A percentile compares a stretch with the other conserved stretches of the same genome.
Conservation (phyloP, 1,140 invertebrate species). For the Drosophila ananassae region DNA sequence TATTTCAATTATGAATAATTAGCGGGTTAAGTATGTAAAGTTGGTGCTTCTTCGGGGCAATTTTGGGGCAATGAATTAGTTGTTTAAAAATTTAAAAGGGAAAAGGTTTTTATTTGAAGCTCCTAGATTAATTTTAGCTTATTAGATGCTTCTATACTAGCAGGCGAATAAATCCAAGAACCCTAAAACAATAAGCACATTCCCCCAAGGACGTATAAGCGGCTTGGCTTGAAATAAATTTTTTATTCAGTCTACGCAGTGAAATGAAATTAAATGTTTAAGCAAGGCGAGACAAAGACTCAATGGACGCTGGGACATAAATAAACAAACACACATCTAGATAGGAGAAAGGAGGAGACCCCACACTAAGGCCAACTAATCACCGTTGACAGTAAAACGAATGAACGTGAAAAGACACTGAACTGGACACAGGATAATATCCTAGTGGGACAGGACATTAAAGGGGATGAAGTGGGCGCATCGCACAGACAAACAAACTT, state of each 20-base stretch:
- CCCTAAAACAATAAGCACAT: constrained; percentile 52
- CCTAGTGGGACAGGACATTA: constrained; percentile 35
- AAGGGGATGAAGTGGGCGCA: constrained; percentile 4
- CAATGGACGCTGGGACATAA: constrained; percentile 8
- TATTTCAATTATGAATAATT: constrained; percentile 70
- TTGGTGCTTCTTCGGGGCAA: constrained; percentile 2
- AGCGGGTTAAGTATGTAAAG: constrained; percentile 26
- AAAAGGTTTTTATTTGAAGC: background rate
- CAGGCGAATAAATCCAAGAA: background rate
- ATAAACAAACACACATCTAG: constrained; percentile 9
- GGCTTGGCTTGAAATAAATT: constrained; percentile 68
- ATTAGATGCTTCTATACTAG: background rate
- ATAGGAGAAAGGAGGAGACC: background rate
- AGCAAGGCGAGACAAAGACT: constrained; percentile 18
- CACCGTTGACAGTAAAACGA: constrained; percentile 64
- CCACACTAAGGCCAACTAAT: constrained; percentile 70
- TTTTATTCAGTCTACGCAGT: constrained; percentile 43
- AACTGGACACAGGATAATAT: constrained; percentile 44
- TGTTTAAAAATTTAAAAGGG: background rate
- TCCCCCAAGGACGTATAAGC: constrained; percentile 56
- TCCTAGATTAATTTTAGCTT: background rate
- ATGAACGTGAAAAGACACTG: constrained; percentile 39
- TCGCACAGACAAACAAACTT: constrained; percentile 14
- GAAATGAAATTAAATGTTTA: constrained; percentile 49
- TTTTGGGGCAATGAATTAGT: constrained; percentile 4